Evolutionary conservation across 2,797 vertebrate genomes (phyloP).

Genomic region (Otolemur crassicaudatus): DNA sequence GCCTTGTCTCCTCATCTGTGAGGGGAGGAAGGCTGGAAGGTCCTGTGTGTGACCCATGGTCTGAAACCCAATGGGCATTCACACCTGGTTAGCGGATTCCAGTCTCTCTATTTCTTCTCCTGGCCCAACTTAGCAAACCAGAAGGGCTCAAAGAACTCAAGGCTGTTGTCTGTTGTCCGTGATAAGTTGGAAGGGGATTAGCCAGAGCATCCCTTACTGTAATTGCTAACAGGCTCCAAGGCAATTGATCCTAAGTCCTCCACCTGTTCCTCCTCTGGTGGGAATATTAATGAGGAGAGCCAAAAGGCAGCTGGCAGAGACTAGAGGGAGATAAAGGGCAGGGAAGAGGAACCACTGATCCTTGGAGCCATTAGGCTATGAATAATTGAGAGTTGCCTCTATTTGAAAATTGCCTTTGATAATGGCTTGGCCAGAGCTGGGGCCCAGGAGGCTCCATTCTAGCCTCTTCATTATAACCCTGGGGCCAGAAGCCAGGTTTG

Average conservation of each 20-base stretch:
- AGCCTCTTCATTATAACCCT: not conserved
- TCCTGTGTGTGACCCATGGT: too few species aligned
- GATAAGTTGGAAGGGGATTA: not conserved
- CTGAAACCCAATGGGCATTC: not conserved
- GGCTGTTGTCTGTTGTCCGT: not conserved
- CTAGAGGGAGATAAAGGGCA: not conserved
- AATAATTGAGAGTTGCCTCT: conserved; percentile 63
- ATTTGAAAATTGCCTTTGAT: conserved; percentile 41
- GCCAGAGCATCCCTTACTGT: not conserved
- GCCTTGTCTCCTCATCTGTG: not conserved
- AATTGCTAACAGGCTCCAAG: not conserved
- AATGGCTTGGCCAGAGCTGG: not conserved
- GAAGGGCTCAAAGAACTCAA: not conserved
- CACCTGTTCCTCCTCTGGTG: not conserved
- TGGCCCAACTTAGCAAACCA: not conserved
- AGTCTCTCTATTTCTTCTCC: not conserved
- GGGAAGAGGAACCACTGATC: not conserved
- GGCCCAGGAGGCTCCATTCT: conserved; percentile 7
- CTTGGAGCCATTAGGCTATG: conserved; percentile 36
- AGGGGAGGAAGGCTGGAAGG: not conserved
- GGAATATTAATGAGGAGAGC: not conserved
- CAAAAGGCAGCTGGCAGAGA: not conserved
- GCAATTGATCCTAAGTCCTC: not conserved
- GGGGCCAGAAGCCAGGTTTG: not conserved
- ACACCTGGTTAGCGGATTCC: not conserved